A percentile compares a stretch with the other conserved stretches of the same genome.
These are phyloP conservation scores for Scyliorhinus canicula DNA, from an alignment of 2,797 vertebrate genomes.

Conservation along the genomic window DNA sequence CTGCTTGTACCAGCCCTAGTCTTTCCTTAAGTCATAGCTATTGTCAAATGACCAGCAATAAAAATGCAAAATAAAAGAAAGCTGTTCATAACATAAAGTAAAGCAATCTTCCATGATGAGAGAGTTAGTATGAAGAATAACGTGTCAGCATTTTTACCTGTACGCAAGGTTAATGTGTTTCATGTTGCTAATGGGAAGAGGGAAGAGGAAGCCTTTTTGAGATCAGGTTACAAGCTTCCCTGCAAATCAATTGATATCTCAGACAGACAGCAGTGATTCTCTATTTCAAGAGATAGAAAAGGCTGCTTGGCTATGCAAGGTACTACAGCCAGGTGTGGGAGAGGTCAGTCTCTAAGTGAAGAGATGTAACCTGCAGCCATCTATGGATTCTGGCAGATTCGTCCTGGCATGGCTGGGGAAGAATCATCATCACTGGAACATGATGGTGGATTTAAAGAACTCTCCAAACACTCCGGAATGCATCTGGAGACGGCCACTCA, in stretches of 20 bases:
- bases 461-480: not conserved
- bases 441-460: not conserved
- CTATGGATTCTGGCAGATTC: not conserved
- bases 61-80: not conserved
- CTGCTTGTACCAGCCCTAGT: not conserved
- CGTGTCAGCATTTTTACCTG: not conserved
- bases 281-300: not conserved
- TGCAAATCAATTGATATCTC: not conserved
- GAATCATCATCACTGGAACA: not conserved
- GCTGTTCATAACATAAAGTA: not conserved
- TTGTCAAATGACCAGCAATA: not conserved
- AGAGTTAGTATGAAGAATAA: not conserved
- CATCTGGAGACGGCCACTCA: not conserved
- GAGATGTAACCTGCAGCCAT: not conserved
- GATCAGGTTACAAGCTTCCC: not conserved
- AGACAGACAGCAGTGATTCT: not conserved
- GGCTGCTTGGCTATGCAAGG: not conserved
- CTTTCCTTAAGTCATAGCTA: not conserved
- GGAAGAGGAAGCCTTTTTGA: not conserved
- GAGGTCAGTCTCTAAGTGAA: too few relatives aligned
- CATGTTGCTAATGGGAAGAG: not conserved
- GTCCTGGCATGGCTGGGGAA: not conserved
- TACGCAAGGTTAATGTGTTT: not conserved
- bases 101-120: not conserved
- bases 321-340: not conserved